Evolutionary conservation across 92 coral and sea anemone genomes (phyloP).

Genomic region (Phenganax subtilis): DNA sequence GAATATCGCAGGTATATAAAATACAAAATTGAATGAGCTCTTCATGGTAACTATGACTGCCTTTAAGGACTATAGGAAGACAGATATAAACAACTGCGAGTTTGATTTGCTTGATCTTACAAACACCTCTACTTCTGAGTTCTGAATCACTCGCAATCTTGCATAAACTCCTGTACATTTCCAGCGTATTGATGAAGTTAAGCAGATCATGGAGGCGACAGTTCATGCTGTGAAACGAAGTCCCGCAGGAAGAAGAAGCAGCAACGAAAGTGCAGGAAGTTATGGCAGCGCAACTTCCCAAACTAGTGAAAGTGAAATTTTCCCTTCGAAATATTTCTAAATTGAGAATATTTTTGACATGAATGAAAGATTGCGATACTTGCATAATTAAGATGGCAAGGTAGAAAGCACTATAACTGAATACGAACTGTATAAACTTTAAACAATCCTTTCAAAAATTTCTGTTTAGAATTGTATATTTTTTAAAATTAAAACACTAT

Average conservation of each 20-base stretch:
- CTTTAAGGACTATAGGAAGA: not conserved
- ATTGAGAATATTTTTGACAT: no score
- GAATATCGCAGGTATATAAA: constrained; percentile 18
- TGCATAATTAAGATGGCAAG: no score
- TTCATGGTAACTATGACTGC: no score
- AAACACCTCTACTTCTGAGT: no score
- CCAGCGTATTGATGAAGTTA: constrained; percentile 18
- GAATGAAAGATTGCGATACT: no score
- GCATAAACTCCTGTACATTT: not conserved
- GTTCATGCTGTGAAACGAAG: not conserved
- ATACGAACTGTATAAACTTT: no score
- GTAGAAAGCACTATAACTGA: no score
- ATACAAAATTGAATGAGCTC: not conserved
- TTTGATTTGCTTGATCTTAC: not conserved
- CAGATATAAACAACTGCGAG: no score
- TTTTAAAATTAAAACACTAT: no score
- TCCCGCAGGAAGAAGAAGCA: not conserved
- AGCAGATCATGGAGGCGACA: not conserved
- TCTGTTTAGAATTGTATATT: no score
- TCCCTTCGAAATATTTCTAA: not conserved
- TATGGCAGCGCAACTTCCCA: not conserved
- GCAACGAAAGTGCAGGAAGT: not conserved
- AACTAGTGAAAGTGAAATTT: not conserved
- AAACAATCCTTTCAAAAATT: no score
- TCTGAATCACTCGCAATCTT: no score